A percentile compares a stretch with the other conserved stretches of the same genome.
These are phyloP conservation scores for Takifugu flavidus DNA, from an alignment of 2,113 vertebrate genomes.

Conservation along the genomic window DNA sequence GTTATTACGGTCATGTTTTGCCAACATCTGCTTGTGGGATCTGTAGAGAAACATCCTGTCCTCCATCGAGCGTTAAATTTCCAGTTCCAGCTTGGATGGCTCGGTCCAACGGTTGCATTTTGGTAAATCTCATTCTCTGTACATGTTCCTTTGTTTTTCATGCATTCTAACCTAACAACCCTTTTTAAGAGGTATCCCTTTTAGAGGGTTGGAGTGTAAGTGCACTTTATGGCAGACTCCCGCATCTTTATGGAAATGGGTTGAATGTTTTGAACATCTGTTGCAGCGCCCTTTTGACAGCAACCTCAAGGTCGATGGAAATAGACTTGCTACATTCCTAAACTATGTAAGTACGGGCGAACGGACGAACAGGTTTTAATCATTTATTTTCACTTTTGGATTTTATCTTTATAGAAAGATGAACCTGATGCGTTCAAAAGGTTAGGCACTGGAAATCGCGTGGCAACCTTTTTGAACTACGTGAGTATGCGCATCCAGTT, in stretches of 20 bases:
- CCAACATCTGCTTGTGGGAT: too few species aligned
- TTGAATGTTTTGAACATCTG: slow-evolving; percentile 88
- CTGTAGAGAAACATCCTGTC: too few species aligned
- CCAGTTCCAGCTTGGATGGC: too few species aligned
- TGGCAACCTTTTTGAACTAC: slow-evolving; percentile 99
- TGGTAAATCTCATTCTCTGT: too few species aligned
- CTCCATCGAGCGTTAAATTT: too few species aligned
- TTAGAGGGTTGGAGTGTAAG: slow-evolving; percentile 1
- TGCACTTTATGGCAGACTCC: slow-evolving; percentile 32
- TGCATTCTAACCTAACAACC: too few species aligned
- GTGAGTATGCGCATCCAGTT: slow-evolving; percentile 84
- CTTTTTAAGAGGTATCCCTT: too few species aligned
- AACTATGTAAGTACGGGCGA: slow-evolving; percentile 96
- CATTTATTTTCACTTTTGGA: slow-evolving; percentile 79
- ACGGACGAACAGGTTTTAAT: slow-evolving; percentile 40
- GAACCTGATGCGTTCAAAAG: slow-evolving; percentile 99
- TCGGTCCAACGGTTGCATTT: too few species aligned
- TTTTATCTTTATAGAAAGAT: slow-evolving; percentile 97
- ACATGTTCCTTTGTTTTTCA: too few species aligned
- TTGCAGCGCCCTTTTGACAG: slow-evolving; percentile 99
- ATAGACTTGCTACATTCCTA: slow-evolving; percentile 99
- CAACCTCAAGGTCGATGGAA: slow-evolving; percentile 92
- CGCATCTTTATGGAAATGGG: slow-evolving; percentile 39
- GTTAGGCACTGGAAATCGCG: slow-evolving; percentile 99
- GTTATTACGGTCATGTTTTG: too few species aligned